Conservation (phyloP, 2,888 invertebrate genomes). For the Andrena fulva region DNA sequence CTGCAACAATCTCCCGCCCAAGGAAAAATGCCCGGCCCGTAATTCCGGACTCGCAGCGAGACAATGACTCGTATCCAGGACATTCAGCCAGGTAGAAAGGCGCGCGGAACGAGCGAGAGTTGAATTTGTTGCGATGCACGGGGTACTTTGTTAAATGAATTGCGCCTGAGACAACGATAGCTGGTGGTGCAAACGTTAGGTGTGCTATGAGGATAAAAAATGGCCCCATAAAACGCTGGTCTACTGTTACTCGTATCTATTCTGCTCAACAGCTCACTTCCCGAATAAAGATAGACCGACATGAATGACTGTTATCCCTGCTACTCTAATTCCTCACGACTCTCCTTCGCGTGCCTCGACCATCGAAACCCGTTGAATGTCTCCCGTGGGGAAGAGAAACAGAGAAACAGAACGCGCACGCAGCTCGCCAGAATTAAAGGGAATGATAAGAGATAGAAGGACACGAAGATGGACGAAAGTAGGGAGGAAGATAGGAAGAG, state of each 20-base stretch:
- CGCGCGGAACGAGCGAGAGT: conserved; percentile 38
- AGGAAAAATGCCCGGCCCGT: conserved; percentile 41
- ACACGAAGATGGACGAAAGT: conserved; percentile 3
- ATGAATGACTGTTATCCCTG: too few relatives aligned
- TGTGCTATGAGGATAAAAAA: too few relatives aligned
- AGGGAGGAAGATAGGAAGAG: conserved; percentile 6
- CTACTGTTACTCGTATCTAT: too few relatives aligned
- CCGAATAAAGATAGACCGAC: too few relatives aligned
- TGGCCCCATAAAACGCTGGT: too few relatives aligned
- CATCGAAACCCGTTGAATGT: conserved; percentile 17
- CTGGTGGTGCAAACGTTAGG: background rate
- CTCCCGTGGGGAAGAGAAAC: background rate
- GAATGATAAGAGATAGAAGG: conserved; percentile 44
- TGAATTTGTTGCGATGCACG: conserved; percentile 15
- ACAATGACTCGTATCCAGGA: conserved; percentile 63
- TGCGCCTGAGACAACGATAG: background rate
- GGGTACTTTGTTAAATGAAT: conserved; percentile 13
- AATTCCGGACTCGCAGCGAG: conserved; percentile 44
- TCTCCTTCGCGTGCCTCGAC: too few relatives aligned
- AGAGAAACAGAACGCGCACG: background rate
- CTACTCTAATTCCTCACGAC: too few relatives aligned
- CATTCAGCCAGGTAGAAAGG: conserved; percentile 55
- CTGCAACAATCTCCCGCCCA: conserved; percentile 30
- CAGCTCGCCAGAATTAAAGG: background rate
- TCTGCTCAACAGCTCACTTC: too few relatives aligned